Conservation (phyloP, 2,888 invertebrate species). For the Copidosoma aretas region DNA sequence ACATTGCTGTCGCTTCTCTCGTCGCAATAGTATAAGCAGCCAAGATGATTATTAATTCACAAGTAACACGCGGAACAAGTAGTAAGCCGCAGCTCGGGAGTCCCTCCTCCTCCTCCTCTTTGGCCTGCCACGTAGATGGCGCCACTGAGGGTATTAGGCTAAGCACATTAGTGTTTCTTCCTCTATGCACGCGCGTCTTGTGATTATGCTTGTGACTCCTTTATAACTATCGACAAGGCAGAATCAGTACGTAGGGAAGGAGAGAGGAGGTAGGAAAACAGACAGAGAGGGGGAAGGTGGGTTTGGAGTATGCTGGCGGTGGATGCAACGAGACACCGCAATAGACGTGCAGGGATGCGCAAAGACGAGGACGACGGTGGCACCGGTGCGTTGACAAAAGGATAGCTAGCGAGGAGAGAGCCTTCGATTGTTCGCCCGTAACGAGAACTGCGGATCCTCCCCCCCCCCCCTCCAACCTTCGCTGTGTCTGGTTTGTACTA, state of each 20-base stretch:
- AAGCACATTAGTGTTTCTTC: constrained; percentile 48
- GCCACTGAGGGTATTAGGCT: constrained; percentile 44
- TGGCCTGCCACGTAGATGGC: background rate
- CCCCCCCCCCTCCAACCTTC: background rate
- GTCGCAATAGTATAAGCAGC: background rate
- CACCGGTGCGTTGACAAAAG: constrained; percentile 24
- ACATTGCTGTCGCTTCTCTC: background rate
- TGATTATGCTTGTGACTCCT: constrained; percentile 8
- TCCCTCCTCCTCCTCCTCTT: too few species aligned
- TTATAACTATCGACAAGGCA: background rate
- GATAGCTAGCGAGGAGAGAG: constrained; percentile 3
- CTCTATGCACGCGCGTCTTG: constrained; percentile 33
- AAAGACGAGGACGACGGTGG: background rate
- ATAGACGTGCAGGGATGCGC: background rate
- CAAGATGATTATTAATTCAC: constrained; percentile 31
- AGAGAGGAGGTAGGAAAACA: background rate
- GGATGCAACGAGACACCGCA: background rate
- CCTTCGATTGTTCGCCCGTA: constrained; percentile 22
- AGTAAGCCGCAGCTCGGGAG: constrained; percentile 2
- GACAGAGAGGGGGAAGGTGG: background rate
- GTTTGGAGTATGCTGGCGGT: background rate
- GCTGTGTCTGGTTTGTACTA: background rate
- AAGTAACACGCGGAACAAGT: constrained; percentile 13
- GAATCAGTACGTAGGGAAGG: background rate
- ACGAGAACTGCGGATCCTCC: background rate